phyloP scores from a whole-genome alignment of 2,888 invertebrate species.

The Ichneumoninae sp. region DNA sequence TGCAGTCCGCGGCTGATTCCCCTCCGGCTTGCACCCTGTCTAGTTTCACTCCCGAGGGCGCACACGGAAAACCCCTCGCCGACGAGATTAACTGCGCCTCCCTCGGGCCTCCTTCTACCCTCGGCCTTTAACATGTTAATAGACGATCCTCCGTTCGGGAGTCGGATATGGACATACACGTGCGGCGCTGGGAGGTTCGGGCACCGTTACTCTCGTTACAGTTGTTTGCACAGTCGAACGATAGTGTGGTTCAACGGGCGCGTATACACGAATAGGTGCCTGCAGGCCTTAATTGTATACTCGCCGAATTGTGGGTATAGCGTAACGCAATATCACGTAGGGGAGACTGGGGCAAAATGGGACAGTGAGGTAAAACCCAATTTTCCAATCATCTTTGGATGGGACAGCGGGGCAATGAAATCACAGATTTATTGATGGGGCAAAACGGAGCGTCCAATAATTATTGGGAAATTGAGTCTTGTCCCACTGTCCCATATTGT shows the following conservation, averaged over 20 bases:
- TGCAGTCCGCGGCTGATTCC: slow-evolving; percentile 38
- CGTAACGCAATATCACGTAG: not conserved
- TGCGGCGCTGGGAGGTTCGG: not conserved
- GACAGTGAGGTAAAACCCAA: not conserved
- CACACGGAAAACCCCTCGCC: slow-evolving; percentile 31
- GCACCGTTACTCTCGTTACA: slow-evolving; percentile 19
- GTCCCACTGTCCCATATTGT: not conserved
- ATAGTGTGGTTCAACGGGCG: slow-evolving; percentile 9
- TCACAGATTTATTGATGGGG: too few species aligned
- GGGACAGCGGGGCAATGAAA: not conserved
- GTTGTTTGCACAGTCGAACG: slow-evolving; percentile 29
- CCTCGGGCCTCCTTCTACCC: not conserved
- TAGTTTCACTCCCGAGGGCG: slow-evolving; percentile 7
- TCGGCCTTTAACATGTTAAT: slow-evolving; percentile 29
- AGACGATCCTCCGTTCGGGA: not conserved
- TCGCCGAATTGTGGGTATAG: not conserved
- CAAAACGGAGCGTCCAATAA: too few species aligned
- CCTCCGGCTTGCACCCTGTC: slow-evolving; percentile 26
- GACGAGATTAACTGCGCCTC: not conserved
- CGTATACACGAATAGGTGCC: not conserved
- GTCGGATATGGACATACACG: not conserved
- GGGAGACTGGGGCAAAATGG: not conserved
- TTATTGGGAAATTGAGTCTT: too few species aligned
- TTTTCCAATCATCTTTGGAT: not conserved
- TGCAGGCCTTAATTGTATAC: not conserved